Base-by-base conservation (phyloP, 2,113 vertebrate genomes). In the Acanthochromis polyacanthus region DNA sequence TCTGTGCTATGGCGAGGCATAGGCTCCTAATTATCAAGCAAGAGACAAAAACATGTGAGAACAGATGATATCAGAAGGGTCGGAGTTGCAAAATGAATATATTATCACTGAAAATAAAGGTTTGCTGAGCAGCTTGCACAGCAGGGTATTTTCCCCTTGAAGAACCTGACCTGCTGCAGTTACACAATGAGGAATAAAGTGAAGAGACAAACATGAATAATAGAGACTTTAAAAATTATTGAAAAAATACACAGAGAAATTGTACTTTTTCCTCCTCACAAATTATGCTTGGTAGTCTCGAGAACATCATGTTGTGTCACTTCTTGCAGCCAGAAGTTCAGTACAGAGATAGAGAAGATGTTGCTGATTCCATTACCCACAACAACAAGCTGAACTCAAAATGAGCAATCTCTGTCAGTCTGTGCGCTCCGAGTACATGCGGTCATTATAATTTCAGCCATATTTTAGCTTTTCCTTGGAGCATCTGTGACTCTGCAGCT, bases 1-100 rank as follows among this genome's bases (percentile, higher is more conserved):
- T 86, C 72, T 85, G 76, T 77, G 77, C 86, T 53, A 73, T 22
- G 56, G 71, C 36, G 25, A 85, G 63, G 78, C 78, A 70, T 71
- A 30, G 83, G 72, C 83, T 81, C 73, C 80, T 86, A 84, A 88
- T 85, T 88, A 86, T 80, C 77, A 68, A 68, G 68, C 61, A 68
- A 50, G 59, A 63, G 71, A 86, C 64, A 65, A 81, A 91, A 85
- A 80, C 75, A 69, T 74, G 81, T 23, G 75, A 85, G 40, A 52
- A 28, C 23, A 78, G 68, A 71, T 32, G 0, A 82, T 80, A 83
- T 75, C 56, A 71, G 72, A 88, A 70, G 55, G 58, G 45, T 48
- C 20, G 0, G 15, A 77, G 58, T 64, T 65, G 16, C 43, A 59
- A 80, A 64, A 81, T 76, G 53, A 83, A 75, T 62, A 60, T 28